Conservation (phyloP, 2,888 invertebrate genomes). For the Oscheius onirici region DNA sequence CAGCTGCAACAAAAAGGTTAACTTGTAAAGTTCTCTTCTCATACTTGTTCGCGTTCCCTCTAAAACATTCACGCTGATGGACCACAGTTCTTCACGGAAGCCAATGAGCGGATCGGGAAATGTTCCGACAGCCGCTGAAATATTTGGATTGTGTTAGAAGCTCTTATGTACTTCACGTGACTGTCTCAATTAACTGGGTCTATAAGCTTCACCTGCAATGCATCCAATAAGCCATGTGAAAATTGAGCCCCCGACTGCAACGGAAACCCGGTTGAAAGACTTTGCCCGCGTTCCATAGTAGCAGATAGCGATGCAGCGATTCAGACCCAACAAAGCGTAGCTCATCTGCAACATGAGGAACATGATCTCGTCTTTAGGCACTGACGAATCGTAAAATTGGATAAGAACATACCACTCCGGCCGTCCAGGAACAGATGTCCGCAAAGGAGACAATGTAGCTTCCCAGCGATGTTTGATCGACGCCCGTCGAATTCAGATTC, state of each 20-base stretch:
- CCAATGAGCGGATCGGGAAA: slow-evolving; percentile 59
- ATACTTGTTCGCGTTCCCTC: slow-evolving; percentile 22
- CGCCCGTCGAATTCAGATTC: neutral
- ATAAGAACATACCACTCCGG: slow-evolving; percentile 59
- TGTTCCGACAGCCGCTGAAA: slow-evolving; percentile 60
- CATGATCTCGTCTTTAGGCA: neutral
- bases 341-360: slow-evolving; percentile 44
- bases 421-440: slow-evolving; percentile 67
- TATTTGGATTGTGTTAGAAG: neutral
- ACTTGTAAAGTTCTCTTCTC: neutral
- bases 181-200: neutral
- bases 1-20: slow-evolving; percentile 36
- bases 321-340: slow-evolving; percentile 55
- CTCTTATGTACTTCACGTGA: neutral
- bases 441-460: slow-evolving; percentile 52
- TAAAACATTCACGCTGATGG: slow-evolving; percentile 51
- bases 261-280: slow-evolving; percentile 62
- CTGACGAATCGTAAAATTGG: neutral
- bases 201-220: slow-evolving; percentile 52
- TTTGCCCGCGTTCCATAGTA: slow-evolving; percentile 68
- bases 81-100: slow-evolving; percentile 61
- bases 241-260: slow-evolving; percentile 61
- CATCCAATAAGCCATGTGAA: slow-evolving; percentile 58
- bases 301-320: slow-evolving; percentile 69
- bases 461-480: slow-evolving; percentile 22